These are phyloP conservation scores for Luperina testacea DNA, from an alignment of 2,888 invertebrate genomes.

Conservation along the genomic window DNA sequence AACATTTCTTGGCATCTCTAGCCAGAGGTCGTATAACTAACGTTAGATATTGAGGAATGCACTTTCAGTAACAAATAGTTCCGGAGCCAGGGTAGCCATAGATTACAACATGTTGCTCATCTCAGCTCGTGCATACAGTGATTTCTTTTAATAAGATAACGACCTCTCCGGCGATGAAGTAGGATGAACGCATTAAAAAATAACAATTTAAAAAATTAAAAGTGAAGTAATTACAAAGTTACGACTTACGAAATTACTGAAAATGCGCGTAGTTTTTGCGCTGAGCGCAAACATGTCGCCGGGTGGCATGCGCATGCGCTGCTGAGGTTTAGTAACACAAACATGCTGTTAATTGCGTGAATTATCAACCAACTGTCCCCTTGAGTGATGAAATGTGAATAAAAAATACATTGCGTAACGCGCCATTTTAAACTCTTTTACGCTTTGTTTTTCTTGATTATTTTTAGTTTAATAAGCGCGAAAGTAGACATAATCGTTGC, in stretches of 20 bases:
- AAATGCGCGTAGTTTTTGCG: conserved; percentile 81
- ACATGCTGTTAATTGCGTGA: conserved; percentile 82
- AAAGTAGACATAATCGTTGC: conserved; percentile 27
- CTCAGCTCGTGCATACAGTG: conserved; percentile 2
- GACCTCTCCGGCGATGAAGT: conserved; percentile 42
- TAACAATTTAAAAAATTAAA: conserved; percentile 68
- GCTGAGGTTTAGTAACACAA: conserved; percentile 75
- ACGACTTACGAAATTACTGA: conserved; percentile 77
- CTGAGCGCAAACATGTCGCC: conserved; percentile 74
- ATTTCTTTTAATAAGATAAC: conserved; percentile 25
- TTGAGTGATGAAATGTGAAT: conserved; percentile 82
- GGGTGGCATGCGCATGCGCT: conserved; percentile 71
- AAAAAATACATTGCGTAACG: conserved; percentile 83
- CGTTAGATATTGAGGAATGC: conserved; percentile 20
- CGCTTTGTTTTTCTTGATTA: conserved; percentile 57
- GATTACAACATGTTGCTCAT: conserved; percentile 16
- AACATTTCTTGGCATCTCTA: conserved; percentile 13
- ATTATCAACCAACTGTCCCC: conserved; percentile 82
- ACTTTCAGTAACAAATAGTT: conserved; percentile 15
- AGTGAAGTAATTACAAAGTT: conserved; percentile 78
- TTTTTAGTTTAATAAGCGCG: conserved; percentile 51
- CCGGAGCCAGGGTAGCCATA: conserved; percentile 1
- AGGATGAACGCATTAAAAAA: conserved; percentile 52
- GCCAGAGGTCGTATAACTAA: not conserved
- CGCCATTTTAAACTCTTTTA: conserved; percentile 66